phyloP scores from a whole-genome alignment of 2,888 invertebrate genomes.

The Nesidiocoris tenuis region DNA sequence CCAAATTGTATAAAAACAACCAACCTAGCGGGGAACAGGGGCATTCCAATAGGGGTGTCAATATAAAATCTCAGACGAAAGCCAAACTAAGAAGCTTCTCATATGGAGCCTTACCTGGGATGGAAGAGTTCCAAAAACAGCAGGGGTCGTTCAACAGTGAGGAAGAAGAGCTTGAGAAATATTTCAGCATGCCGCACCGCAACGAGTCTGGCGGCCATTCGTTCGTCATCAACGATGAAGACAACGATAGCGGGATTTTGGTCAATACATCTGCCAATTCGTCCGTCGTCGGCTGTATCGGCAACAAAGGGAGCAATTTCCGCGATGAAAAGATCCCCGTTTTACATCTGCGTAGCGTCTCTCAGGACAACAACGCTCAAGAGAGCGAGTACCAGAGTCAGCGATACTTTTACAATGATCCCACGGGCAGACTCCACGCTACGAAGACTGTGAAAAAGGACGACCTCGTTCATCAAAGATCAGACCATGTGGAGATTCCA shows the following conservation, averaged over 20 bases:
- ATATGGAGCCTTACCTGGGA: conserved; percentile 70
- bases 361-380: conserved; percentile 45
- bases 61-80: conserved; percentile 57
- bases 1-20: conserved; percentile 62
- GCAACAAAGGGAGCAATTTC: conserved; percentile 36
- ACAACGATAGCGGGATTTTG: conserved; percentile 73
- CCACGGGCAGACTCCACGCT: background rate
- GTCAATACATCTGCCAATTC: conserved; percentile 71
- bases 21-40: conserved; percentile 30
- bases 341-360: conserved; percentile 47
- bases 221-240: conserved; percentile 56
- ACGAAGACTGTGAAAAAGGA: conserved; percentile 11
- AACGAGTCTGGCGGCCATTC: conserved; percentile 32
- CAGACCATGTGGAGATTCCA: conserved; percentile 30
- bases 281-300: conserved; percentile 63
- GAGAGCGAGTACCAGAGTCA: conserved; percentile 45
- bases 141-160: conserved; percentile 64
- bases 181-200: conserved; percentile 55
- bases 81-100: conserved; percentile 65
- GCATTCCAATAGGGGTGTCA: conserved; percentile 54
- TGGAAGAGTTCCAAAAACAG: conserved; percentile 65
- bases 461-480: background rate
- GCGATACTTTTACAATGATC: conserved; percentile 38
- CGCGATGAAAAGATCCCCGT: conserved; percentile 44
- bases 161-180: conserved; percentile 58